A percentile compares a stretch with the other conserved stretches of the same genome.
Evolutionary conservation across 1,140 invertebrate genomes (phyloP).

Genomic region (Phymorhynchus buccinoides): DNA sequence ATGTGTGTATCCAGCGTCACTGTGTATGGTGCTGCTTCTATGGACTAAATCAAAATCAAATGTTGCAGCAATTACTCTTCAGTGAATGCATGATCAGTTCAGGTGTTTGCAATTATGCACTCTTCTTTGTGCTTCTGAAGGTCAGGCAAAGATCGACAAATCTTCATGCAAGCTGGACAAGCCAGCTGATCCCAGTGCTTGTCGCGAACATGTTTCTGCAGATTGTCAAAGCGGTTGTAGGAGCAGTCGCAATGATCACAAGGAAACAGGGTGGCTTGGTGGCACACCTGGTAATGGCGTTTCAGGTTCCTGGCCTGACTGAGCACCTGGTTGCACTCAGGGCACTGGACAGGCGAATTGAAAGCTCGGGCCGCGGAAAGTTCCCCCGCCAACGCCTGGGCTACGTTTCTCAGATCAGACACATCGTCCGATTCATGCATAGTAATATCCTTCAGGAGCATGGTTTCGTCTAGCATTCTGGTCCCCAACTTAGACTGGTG

Average conservation of each 20-base stretch:
- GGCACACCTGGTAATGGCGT: constrained; percentile 37
- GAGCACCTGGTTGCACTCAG: constrained; percentile 38
- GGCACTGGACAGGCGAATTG: constrained; percentile 22
- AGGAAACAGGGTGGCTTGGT: constrained; percentile 24
- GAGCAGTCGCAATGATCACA: constrained; percentile 27
- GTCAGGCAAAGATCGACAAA: not conserved
- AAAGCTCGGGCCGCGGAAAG: not conserved
- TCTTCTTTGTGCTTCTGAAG: not conserved
- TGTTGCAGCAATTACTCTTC: no score
- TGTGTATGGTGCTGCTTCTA: no score
- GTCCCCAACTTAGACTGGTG: not conserved
- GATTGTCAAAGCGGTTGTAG: constrained; percentile 30
- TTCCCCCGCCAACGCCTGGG: not conserved
- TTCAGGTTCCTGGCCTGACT: constrained; percentile 37
- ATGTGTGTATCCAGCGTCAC: no score
- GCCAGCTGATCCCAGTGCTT: constrained; percentile 28
- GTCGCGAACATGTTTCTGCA: constrained; percentile 30
- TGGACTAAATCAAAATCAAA: no score
- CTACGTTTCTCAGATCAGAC: not conserved
- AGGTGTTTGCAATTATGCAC: not conserved
- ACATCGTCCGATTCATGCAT: not conserved
- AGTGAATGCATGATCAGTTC: no score
- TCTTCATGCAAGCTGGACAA: constrained; percentile 19
- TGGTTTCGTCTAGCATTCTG: not conserved
- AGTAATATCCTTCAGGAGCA: not conserved